phyloP scores from a whole-genome alignment of 37 sponge, comb jelly and placozoan species.

The Haliclona indistincta region DNA sequence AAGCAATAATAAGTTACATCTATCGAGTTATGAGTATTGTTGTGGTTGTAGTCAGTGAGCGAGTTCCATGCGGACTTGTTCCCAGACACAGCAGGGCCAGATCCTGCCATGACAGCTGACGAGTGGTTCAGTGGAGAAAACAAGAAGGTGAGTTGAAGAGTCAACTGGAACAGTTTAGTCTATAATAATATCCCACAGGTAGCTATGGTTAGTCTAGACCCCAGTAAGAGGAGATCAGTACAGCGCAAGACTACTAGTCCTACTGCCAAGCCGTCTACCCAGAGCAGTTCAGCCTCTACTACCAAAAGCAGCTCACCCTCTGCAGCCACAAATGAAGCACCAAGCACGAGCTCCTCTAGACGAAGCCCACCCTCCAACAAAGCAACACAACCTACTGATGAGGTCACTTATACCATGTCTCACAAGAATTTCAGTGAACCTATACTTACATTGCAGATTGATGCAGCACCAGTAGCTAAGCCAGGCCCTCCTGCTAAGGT shows the following conservation, averaged over 20 bases:
- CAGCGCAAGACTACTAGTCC: neutral
- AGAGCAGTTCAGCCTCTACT: too few species aligned
- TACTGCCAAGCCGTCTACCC: constrained; percentile 18
- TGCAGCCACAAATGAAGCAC: neutral
- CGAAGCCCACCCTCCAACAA: neutral
- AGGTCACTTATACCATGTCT: too few species aligned
- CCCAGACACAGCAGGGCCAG: constrained; percentile 69
- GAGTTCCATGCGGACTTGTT: constrained; percentile 91
- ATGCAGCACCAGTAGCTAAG: neutral
- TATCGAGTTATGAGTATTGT: neutral
- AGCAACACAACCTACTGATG: too few species aligned
- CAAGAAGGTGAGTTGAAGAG: constrained; percentile 6
- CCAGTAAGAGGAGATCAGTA: constrained; percentile 6
- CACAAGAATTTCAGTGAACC: too few species aligned
- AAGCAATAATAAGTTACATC: neutral
- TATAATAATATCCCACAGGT: constrained; percentile 16
- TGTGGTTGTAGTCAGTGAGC: constrained; percentile 38
- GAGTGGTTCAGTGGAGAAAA: constrained; percentile 81
- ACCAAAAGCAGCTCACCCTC: neutral
- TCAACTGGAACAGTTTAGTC: neutral
- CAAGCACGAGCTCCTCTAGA: neutral
- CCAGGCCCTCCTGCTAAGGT: constrained; percentile 21
- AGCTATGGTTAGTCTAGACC: constrained; percentile 64
- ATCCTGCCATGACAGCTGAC: constrained; percentile 66
- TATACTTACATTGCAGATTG: too few species aligned